phyloP scores from a whole-genome alignment of 2,113 vertebrate genomes.

The Syngnathus scovelli region DNA sequence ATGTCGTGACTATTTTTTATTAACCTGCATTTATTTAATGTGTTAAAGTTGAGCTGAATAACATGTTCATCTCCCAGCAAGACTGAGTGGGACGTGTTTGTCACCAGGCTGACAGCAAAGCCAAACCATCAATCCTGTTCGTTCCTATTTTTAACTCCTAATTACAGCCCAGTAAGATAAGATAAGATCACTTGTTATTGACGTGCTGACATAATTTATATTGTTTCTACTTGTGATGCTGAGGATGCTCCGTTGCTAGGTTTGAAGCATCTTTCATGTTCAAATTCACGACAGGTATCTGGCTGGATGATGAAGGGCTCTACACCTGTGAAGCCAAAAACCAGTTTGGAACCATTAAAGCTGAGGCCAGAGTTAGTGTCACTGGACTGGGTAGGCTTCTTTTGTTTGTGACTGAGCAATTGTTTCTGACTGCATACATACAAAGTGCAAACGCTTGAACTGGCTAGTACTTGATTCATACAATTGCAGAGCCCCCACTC shows the following conservation, averaged over 20 bases:
- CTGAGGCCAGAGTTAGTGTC: constrained; percentile 73
- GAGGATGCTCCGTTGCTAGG: constrained; percentile 15
- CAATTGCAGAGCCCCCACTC: constrained; percentile 71
- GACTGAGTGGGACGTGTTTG: constrained; percentile 26
- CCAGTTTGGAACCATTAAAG: constrained; percentile 76
- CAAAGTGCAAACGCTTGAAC: not conserved
- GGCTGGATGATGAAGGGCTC: constrained; percentile 75
- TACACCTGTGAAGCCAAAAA: constrained; percentile 87
- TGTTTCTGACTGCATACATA: not conserved
- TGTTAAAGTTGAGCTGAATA: constrained; percentile 24
- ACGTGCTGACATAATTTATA: constrained; percentile 15
- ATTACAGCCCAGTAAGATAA: constrained; percentile 40
- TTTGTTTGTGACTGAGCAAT: not conserved
- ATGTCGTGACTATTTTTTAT: constrained; percentile 12
- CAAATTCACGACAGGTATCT: constrained; percentile 65
- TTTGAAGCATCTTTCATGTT: not conserved
- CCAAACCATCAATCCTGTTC: constrained; percentile 48
- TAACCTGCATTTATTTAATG: constrained; percentile 32
- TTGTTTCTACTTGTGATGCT: constrained; percentile 3
- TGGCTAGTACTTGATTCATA: not conserved
- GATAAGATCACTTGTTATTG: constrained; percentile 37
- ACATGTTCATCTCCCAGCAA: constrained; percentile 29
- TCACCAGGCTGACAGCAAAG: constrained; percentile 43
- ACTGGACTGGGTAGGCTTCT: constrained; percentile 76
- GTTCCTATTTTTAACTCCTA: constrained; percentile 59